These are phyloP conservation scores for Oeneis ivallda DNA, from an alignment of 2,888 invertebrate genomes.

Conservation along the genomic window DNA sequence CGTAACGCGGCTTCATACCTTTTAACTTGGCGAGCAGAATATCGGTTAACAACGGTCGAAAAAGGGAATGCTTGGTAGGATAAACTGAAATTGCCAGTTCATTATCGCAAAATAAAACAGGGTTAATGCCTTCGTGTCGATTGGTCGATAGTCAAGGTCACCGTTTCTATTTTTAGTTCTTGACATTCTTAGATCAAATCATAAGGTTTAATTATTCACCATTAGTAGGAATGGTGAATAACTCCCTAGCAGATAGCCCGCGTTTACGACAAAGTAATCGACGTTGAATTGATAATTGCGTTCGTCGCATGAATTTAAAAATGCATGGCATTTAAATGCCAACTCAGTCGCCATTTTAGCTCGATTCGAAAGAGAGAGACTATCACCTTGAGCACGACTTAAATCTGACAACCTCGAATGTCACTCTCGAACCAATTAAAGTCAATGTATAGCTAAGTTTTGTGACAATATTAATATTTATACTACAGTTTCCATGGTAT, in stretches of 20 bases:
- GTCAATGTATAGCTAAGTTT: conserved; percentile 48
- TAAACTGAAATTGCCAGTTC: no score
- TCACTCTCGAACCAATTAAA: conserved; percentile 64
- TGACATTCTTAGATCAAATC: conserved; percentile 57
- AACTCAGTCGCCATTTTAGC: conserved; percentile 76
- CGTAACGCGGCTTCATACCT: no score
- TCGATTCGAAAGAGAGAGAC: conserved; percentile 73
- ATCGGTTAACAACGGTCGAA: no score
- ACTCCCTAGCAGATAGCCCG: conserved; percentile 56
- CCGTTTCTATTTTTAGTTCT: conserved; percentile 47
- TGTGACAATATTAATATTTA: conserved; percentile 43
- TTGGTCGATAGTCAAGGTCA: background rate
- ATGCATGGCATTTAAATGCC: conserved; percentile 82
- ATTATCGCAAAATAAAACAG: no score
- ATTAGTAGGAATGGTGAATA: conserved; percentile 56
- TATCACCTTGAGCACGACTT: conserved; percentile 79
- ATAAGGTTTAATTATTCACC: conserved; percentile 60
- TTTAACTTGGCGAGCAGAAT: no score
- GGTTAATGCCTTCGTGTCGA: no score
- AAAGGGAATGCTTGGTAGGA: no score
- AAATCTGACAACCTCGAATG: conserved; percentile 81
- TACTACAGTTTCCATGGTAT: background rate
- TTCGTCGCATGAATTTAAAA: conserved; percentile 77
- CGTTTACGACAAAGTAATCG: conserved; percentile 77
- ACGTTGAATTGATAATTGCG: conserved; percentile 76